These are phyloP conservation scores for Micrastur ruficollis DNA, from an alignment of 2,797 vertebrate genomes.

Conservation along the genomic window DNA sequence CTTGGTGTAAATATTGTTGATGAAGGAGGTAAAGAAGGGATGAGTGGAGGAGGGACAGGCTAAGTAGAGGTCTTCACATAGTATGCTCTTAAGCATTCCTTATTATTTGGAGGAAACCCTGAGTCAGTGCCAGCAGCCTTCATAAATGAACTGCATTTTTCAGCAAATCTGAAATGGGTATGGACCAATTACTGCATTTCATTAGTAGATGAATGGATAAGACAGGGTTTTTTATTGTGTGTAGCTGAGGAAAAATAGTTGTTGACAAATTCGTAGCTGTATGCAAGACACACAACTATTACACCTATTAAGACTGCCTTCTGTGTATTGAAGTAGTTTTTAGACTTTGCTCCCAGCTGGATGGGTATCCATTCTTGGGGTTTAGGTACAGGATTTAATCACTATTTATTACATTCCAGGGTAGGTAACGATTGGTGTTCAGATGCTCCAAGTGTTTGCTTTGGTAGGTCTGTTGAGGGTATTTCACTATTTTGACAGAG, in stretches of 20 bases:
- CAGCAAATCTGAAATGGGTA: neutral
- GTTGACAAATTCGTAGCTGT: neutral
- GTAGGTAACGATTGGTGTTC: neutral
- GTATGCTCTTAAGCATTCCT: neutral
- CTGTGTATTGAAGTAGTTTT: neutral
- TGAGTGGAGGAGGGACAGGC: neutral
- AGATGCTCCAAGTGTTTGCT: neutral
- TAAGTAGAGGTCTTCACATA: neutral
- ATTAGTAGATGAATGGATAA: neutral
- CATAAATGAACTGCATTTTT: neutral
- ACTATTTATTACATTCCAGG: neutral
- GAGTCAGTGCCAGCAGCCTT: neutral
- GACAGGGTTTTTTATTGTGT: neutral
- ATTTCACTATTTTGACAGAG: neutral
- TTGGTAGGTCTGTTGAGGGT: neutral
- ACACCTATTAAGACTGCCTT: fast-evolving
- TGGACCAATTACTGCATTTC: neutral
- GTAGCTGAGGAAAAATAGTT: neutral
- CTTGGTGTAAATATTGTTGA: neutral
- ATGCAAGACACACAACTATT: neutral
- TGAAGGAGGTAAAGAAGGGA: neutral
- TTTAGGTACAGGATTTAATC: neutral
- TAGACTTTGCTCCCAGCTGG: neutral
- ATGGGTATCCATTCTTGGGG: neutral
- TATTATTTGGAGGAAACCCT: neutral